Percentiles rank a stretch among this genome's conserved stretches.
These are phyloP conservation scores for Apamea crenata DNA, from an alignment of 2,888 invertebrate genomes.

Conservation along the genomic window DNA sequence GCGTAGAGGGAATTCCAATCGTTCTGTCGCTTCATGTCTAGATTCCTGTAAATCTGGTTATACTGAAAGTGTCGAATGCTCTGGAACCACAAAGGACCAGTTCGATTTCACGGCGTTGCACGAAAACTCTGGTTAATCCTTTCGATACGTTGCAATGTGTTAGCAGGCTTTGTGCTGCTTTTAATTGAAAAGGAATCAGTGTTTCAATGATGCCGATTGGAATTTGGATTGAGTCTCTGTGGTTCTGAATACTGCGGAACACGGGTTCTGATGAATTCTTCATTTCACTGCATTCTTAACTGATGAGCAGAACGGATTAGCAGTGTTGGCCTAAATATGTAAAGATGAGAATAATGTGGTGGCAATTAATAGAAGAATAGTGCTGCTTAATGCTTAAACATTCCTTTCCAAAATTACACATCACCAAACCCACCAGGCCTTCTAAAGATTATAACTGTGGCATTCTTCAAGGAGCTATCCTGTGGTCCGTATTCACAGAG, in stretches of 20 bases:
- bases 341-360: too few species aligned
- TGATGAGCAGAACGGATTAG: not conserved
- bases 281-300: not conserved
- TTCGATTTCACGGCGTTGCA: conserved; percentile 11
- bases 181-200: conserved; percentile 41
- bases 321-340: not conserved
- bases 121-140: conserved; percentile 30
- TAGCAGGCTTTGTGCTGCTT: conserved; percentile 4
- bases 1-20: conserved; percentile 59
- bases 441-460: not conserved
- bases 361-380: too few species aligned
- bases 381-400: too few species aligned
- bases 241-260: not conserved
- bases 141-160: conserved; percentile 29
- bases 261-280: not conserved
- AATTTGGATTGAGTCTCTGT: conserved; percentile 28
- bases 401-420: not conserved
- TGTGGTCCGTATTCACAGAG: conserved; percentile 22
- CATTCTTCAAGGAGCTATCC: conserved; percentile 31
- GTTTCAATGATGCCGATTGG: conserved; percentile 16
- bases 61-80: conserved; percentile 35
- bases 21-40: conserved; percentile 32
- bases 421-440: not conserved
- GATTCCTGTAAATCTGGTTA: conserved; percentile 54
- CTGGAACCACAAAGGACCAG: conserved; percentile 28